Base-by-base conservation (phyloP, 2,888 invertebrate genomes). In the Hofmannophila pseudospretella region DNA sequence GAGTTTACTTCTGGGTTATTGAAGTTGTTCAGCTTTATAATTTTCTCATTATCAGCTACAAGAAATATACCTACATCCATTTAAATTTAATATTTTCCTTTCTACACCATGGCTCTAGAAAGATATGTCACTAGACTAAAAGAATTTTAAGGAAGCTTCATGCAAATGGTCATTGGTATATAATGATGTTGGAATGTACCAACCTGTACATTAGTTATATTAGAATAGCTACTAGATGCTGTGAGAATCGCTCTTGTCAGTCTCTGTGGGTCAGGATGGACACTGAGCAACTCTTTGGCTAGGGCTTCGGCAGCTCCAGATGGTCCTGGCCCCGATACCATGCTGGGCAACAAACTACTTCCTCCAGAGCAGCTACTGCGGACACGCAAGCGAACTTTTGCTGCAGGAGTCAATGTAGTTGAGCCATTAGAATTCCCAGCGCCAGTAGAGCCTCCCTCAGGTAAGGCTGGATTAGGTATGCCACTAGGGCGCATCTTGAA, bases 401-500 rank as follows among this genome's bases (percentile, higher is more conserved):
- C 68, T 9, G 58, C 51, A 2, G 74, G 77, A 28, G 64, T 57
- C 9, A 67, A 54, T 23, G 64, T 67, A 7, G 61, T 51, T 8
- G 69, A 55, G 39, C 46, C 70, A 34, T 51, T 74, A 1, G 79
- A 65, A 41, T 73, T 84, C 10, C 67, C 67, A 34, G 72, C 51
- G 1, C 82, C 84, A 9, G 85, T 84, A 0, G 84, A 82, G 4
- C 84, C 85, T 37, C 80, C 82, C 54, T 86, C 86, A 9, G 84
- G 84, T 44, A 86, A 54, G n/a, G 84, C 80, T 8, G 82, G 85
- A 45, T 85, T 86, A 1, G 84, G 78, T 49, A 85, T 76, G 7
- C 77, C 75, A 54, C 73, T 82, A 16, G 87, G 85, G 32, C 89
- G 73, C 45, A 88, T 63, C 55, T 89, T 88, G 60, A 89, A 89